Base-by-base conservation (phyloP, 2,797 vertebrate species). In the Macropodus opercularis region DNA sequence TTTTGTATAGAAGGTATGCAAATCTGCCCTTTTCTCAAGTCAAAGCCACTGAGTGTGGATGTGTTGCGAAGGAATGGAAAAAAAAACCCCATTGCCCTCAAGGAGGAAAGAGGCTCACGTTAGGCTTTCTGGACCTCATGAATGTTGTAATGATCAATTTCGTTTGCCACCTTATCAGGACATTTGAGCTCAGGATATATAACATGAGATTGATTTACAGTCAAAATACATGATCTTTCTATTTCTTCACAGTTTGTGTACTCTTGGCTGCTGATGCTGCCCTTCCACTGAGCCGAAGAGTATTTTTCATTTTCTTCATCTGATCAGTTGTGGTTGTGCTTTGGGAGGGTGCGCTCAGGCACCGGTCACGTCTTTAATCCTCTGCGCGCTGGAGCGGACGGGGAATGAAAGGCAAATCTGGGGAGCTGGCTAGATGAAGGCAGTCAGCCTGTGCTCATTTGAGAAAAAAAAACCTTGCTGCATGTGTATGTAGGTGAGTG, bases 101-200 rank as follows among this genome's bases (percentile, higher is more conserved):
- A 87, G 89, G 75, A 88, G 72, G 69, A 90, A 78, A 83, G 60
- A 74, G 59, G 79, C 64, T 67, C 69, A 79, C 85, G 79, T 87
- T 83, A 53, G 71, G 69, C 81, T 89, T 82, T 85, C 69, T 87
- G 79, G 77, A 81, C 82, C 84, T 90, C 91, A 89, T 90, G 89
- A 91, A 91, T 91, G 88, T 90, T 85, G 78, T 87, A 90, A 91
- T 89, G 85, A 88, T 86, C 86, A 73, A 85, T 91, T 88, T 85
- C 80, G 85, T 90, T 89, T 84, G 84, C 77, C 9, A 8, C 53
- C 54, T 74, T 81, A 86, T 80, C 63, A 29, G 72, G 61, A 69
- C 53, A 71, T 81, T 69, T 72, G 56, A 80, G 83, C 59, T n/a
- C 1, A 57, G 76, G 64, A 81, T 85, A 84, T 80, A 78, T 70